Conservation (phyloP, 2,797 vertebrate species). For the Argya squamiceps region DNA sequence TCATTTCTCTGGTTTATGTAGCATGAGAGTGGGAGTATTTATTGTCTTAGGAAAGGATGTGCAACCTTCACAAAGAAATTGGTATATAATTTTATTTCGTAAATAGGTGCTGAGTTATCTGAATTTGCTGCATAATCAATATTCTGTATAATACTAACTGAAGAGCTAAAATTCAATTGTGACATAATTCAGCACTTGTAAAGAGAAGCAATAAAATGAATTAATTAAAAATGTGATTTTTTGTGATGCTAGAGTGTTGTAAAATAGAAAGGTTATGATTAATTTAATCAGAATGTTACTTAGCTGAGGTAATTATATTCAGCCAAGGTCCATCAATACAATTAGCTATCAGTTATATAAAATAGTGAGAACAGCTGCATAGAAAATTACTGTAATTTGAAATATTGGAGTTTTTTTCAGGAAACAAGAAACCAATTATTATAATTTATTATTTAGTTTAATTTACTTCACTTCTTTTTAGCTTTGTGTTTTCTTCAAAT, state of each 20-base stretch:
- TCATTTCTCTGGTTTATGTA: not conserved
- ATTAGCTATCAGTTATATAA: not conserved
- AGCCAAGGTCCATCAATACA: slow-evolving; percentile 7
- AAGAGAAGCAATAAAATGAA: not conserved
- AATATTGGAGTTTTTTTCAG: not conserved
- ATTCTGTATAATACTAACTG: not conserved
- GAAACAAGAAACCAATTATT: not conserved
- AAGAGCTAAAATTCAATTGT: slow-evolving; percentile 17
- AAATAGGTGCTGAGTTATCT: not conserved
- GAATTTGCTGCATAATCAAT: not conserved
- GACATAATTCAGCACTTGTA: not conserved
- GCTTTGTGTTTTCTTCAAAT: not conserved
- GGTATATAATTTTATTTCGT: not conserved
- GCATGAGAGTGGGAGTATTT: not conserved
- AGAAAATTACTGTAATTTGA: not conserved
- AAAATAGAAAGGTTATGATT: not conserved
- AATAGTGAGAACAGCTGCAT: not conserved
- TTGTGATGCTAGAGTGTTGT: not conserved
- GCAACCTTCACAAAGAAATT: not conserved
- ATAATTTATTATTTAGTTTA: not conserved
- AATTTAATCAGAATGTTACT: slow-evolving; percentile 23
- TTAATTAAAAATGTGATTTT: slow-evolving; percentile 23
- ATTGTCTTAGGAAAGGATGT: not conserved
- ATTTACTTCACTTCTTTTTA: not conserved
- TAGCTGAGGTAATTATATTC: slow-evolving; percentile 1